Conservation (phyloP, 2,113 vertebrate genomes). For the Numenius arquata region DNA sequence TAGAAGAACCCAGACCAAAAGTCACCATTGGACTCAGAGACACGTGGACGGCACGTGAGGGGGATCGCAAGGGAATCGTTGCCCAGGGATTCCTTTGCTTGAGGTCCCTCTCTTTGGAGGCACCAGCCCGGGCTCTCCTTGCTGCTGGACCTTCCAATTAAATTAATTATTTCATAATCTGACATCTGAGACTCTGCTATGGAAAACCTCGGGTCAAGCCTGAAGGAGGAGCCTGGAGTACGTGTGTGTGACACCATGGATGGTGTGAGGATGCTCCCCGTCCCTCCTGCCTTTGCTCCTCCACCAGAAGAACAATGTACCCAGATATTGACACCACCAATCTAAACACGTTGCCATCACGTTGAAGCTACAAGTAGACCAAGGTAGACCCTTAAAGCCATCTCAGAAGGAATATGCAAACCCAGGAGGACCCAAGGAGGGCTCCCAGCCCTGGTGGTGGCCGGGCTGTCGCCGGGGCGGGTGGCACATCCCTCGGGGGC, state of each 20-base stretch:
- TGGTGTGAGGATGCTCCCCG: background rate
- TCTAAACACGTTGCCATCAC: background rate
- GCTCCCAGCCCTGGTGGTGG: background rate
- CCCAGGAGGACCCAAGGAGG: background rate
- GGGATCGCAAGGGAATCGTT: no score
- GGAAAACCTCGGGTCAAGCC: background rate
- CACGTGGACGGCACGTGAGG: background rate
- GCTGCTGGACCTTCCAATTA: background rate
- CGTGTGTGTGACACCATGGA: background rate
- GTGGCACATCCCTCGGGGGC: background rate
- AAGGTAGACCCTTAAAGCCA: background rate
- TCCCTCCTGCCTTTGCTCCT: rapidly evolving
- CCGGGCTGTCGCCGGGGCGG: background rate
- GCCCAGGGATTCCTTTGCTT: background rate
- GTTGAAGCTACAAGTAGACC: background rate
- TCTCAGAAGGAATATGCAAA: background rate
- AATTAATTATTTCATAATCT: background rate
- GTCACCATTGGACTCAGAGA: background rate
- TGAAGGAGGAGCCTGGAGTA: background rate
- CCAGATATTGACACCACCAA: rapidly evolving
- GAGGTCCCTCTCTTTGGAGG: background rate
- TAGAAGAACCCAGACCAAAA: background rate
- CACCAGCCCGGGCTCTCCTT: background rate
- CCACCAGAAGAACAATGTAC: background rate
- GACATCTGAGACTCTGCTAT: background rate